phyloP scores from a whole-genome alignment of 1,140 invertebrate species.

The Bombus picipes region DNA sequence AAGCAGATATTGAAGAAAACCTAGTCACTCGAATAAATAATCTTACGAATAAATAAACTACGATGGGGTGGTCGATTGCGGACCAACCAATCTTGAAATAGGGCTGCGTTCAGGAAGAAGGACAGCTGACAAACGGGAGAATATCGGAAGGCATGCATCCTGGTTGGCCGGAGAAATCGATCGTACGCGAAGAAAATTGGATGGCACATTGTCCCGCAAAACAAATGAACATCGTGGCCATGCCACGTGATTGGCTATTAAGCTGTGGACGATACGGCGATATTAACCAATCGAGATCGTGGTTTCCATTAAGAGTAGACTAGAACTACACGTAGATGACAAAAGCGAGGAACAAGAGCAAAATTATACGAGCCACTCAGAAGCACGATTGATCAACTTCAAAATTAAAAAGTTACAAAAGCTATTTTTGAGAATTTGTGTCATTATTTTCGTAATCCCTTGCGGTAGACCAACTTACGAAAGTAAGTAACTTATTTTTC shows the following conservation, averaged over 20 bases:
- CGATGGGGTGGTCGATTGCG: neutral
- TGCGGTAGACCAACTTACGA: too few species aligned
- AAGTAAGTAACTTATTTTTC: too few species aligned
- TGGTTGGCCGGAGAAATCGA: conserved; percentile 43
- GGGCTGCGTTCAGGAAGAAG: neutral
- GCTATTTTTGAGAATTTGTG: too few species aligned
- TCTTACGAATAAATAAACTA: neutral
- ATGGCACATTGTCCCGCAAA: conserved; percentile 67
- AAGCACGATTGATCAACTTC: too few species aligned
- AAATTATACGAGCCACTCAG: neutral
- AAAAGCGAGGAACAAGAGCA: neutral
- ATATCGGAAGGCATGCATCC: neutral
- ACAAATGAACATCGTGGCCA: conserved; percentile 70
- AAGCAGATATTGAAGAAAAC: neutral
- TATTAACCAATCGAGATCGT: conserved; percentile 66
- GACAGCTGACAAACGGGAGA: conserved; percentile 1
- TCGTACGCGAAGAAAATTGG: conserved; percentile 68
- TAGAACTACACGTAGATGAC: neutral
- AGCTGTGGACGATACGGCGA: conserved; percentile 57
- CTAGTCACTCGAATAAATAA: neutral
- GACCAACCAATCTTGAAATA: neutral
- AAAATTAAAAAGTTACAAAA: too few species aligned
- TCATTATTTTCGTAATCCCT: too few species aligned
- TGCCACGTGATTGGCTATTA: conserved; percentile 69
- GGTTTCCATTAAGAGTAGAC: neutral